A percentile compares a stretch with the other conserved stretches of the same genome.
Conservation (phyloP, 2,797 vertebrate species). For the Malacoraja senta region DNA sequence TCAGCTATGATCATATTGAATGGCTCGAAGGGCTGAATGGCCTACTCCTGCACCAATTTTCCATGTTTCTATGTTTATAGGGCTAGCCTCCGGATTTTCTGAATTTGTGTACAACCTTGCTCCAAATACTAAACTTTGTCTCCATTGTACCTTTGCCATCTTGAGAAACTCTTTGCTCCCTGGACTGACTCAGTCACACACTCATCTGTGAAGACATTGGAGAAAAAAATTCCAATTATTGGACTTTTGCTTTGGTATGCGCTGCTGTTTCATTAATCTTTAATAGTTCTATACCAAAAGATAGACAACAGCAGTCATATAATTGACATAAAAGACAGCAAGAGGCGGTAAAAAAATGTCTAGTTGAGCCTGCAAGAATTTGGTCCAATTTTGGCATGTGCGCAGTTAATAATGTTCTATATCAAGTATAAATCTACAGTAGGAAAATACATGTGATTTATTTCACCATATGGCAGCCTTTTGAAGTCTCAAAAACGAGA, state of each 20-base stretch:
- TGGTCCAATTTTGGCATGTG: not conserved
- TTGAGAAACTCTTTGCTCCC: not conserved
- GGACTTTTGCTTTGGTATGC: not conserved
- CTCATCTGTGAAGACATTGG: not conserved
- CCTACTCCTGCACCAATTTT: too few species aligned
- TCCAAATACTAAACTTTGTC: not conserved
- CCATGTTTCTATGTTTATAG: not conserved
- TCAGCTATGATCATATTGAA: too few species aligned
- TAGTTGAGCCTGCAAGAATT: not conserved
- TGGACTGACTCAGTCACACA: not conserved
- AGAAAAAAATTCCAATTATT: not conserved
- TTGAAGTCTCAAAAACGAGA: not conserved
- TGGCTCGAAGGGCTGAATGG: too few species aligned
- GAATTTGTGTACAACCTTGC: not conserved
- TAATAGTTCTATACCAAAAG: not conserved
- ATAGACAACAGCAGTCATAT: not conserved
- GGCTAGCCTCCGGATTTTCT: not conserved
- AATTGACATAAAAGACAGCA: not conserved
- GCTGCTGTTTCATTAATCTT: not conserved
- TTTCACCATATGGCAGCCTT: not conserved
- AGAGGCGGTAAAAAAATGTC: not conserved
- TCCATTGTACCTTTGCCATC: not conserved
- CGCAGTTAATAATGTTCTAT: not conserved
- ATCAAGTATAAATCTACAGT: not conserved
- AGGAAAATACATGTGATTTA: not conserved